phyloP scores from a whole-genome alignment of 2,113 vertebrate genomes.

The Pyrgilauda ruficollis region DNA sequence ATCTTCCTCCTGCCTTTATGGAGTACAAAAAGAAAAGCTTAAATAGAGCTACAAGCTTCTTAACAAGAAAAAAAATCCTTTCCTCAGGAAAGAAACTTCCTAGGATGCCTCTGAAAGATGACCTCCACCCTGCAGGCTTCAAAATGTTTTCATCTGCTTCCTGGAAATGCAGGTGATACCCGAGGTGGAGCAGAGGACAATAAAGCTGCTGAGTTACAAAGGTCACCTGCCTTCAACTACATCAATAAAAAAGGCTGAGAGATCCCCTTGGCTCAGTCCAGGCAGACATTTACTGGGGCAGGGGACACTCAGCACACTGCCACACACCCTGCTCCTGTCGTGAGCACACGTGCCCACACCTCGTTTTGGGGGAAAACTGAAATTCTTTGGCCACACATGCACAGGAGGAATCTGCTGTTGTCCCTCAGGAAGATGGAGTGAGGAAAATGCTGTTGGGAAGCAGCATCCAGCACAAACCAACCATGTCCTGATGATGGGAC shows the following conservation, averaged over 20 bases:
- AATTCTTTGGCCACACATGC: neutral
- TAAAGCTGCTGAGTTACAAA: neutral
- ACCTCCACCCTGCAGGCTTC: neutral
- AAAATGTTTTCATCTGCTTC: neutral
- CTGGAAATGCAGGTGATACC: neutral
- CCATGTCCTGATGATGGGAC: accelerated
- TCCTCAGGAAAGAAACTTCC: neutral
- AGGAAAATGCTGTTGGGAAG: neutral
- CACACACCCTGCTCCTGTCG: accelerated
- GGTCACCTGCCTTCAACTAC: neutral
- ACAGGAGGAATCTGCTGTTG: neutral
- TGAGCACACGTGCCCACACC: accelerated
- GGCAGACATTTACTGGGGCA: neutral
- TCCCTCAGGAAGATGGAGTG: neutral
- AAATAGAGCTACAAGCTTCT: neutral
- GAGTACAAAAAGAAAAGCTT: neutral
- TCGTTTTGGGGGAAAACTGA: neutral
- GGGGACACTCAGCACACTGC: neutral
- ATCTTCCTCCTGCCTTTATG: neutral
- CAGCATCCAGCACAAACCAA: neutral
- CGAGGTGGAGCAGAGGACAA: neutral
- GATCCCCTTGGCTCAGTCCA: accelerated
- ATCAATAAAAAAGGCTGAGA: neutral
- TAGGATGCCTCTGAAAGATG: neutral
- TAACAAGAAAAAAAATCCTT: neutral